phyloP scores from a whole-genome alignment of 2,113 vertebrate genomes.

The Sceloporus tristichus region DNA sequence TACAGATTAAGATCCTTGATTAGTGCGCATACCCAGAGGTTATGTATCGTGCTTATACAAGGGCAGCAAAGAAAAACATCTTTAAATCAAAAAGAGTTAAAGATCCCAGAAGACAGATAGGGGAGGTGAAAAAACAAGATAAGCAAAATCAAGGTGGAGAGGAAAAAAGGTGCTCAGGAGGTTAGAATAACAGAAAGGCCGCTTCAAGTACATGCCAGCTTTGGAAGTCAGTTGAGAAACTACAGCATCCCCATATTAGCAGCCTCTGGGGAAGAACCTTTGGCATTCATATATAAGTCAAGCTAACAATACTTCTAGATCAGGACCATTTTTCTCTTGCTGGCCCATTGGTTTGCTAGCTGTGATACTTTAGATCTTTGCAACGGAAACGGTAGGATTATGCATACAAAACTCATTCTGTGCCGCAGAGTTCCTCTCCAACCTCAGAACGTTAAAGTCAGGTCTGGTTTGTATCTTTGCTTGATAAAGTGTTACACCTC shows the following conservation, averaged over 20 bases:
- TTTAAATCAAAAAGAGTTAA: conserved; percentile 60
- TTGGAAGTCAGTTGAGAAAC: neutral
- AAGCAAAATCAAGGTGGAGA: conserved; percentile 60
- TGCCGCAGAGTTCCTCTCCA: neutral
- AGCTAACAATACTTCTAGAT: neutral
- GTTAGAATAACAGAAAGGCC: conserved; percentile 44
- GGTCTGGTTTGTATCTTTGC: no score
- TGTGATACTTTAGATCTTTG: neutral
- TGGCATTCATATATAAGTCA: neutral
- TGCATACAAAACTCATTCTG: neutral
- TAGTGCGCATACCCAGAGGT: conserved; percentile 54
- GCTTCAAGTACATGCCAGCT: conserved; percentile 18
- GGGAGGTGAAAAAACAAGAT: conserved; percentile 56
- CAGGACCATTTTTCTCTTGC: neutral
- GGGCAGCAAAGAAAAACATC: conserved; percentile 61
- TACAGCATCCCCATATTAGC: fast-evolving
- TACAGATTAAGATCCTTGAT: conserved; percentile 58
- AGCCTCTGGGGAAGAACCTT: no score
- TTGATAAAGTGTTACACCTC: neutral
- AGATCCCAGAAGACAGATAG: conserved; percentile 65
- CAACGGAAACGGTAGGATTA: neutral
- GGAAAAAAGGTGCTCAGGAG: conserved; percentile 54
- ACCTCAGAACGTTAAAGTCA: neutral
- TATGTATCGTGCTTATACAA: conserved; percentile 47
- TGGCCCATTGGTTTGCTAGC: neutral